A percentile compares a stretch with the other conserved stretches of the same genome.
Evolutionary conservation across 2,888 invertebrate species (phyloP).

Genomic region (Rhamphomyia laevipes): DNA sequence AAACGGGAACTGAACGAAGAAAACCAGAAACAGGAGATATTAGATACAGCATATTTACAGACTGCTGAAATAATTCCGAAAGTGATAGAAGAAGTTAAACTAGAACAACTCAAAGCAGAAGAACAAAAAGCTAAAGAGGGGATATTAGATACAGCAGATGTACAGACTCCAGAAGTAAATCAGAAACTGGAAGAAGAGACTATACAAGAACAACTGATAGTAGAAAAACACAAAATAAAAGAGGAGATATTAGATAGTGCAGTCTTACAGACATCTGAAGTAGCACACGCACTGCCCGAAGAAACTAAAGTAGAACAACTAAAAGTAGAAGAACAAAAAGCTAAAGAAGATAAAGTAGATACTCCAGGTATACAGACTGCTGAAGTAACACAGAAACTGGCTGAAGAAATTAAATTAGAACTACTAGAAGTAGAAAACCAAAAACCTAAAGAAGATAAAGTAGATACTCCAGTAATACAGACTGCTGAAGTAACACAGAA

Average conservation of each 20-base stretch:
- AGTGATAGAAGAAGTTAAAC: neutral
- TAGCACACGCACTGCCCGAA: neutral
- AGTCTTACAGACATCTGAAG: neutral
- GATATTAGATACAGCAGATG: neutral
- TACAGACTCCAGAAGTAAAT: neutral
- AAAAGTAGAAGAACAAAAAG: neutral
- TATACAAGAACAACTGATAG: neutral
- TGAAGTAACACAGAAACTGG: neutral
- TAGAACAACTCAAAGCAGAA: neutral
- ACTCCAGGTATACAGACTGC: neutral
- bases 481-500: no score
- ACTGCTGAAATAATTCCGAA: neutral
- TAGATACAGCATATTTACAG: neutral
- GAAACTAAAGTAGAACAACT: neutral
- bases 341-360: constrained; percentile 4
- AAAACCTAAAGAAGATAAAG: constrained; percentile 6
- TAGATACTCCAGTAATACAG: neutral
- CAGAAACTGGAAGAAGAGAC: neutral
- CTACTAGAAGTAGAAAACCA: neutral
- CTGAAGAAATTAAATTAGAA: neutral
- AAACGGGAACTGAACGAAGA: neutral
- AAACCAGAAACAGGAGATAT: neutral
- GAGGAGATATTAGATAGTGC: constrained; percentile 1
- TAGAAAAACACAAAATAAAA: constrained; percentile 1
- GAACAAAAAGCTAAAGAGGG: no score